Percentiles rank a stretch among this genome's conserved stretches.
These are phyloP conservation scores for Sacculina carcini DNA, from an alignment of 2,888 invertebrate genomes.

Conservation along the genomic window DNA sequence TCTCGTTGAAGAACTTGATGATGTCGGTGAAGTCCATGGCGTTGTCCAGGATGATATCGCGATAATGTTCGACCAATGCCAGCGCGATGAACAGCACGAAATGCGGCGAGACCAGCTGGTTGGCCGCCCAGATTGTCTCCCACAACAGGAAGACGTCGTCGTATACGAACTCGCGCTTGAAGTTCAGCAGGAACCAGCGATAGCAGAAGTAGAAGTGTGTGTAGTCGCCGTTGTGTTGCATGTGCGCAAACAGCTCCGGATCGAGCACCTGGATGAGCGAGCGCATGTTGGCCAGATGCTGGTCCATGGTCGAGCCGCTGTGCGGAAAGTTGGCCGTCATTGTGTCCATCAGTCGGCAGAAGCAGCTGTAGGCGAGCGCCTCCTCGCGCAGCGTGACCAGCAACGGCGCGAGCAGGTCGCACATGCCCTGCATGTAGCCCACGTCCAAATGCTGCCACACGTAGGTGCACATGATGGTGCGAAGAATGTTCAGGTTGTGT, in stretches of 20 bases:
- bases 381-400: constrained; percentile 80
- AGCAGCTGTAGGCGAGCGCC: constrained; percentile 66
- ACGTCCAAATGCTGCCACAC: constrained; percentile 84
- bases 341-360: constrained; percentile 64
- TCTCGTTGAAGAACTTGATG: constrained; percentile 95
- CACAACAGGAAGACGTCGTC: constrained; percentile 76
- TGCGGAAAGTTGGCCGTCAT: constrained; percentile 78
- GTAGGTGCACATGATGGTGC: constrained; percentile 93
- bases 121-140: constrained; percentile 90
- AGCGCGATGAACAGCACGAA: constrained; percentile 81
- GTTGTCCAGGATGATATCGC: constrained; percentile 80
- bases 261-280: constrained; percentile 36
- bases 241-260: constrained; percentile 71
- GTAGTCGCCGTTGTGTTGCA: constrained; percentile 84
- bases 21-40: constrained; percentile 95
- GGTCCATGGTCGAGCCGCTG: constrained; percentile 78
- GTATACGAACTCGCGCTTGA: constrained; percentile 74
- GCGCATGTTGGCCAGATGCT: constrained; percentile 83
- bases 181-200: constrained; percentile 86
- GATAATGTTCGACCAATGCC: constrained; percentile 67
- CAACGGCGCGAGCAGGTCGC: constrained; percentile 74
- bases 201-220: constrained; percentile 95
- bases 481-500: constrained; percentile 68
- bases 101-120: constrained; percentile 54
- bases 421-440: constrained; percentile 96